A percentile compares a stretch with the other conserved stretches of the same genome.
Conservation (phyloP, 2,113 vertebrate species). For the Cephalopholis sonnerati region DNA sequence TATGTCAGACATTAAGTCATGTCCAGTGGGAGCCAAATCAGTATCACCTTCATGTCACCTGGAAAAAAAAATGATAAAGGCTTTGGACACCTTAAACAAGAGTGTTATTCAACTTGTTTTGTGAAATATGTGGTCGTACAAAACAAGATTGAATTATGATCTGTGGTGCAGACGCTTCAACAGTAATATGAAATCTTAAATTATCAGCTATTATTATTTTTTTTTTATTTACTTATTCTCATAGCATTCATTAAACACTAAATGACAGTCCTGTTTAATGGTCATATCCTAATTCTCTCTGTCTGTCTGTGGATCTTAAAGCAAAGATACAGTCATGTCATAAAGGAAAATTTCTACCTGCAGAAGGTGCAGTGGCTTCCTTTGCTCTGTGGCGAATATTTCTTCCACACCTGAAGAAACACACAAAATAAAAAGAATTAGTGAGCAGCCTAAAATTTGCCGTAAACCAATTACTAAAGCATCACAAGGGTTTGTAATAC, state of each 20-base stretch:
- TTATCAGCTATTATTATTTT: neutral
- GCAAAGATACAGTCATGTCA: neutral
- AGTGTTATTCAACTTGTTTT: conserved; percentile 35
- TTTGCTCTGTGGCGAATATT: neutral
- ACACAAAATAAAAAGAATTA: neutral
- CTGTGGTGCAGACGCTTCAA: neutral
- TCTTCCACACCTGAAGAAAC: conserved; percentile 7
- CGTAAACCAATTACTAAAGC: neutral
- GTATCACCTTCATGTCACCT: conserved; percentile 82
- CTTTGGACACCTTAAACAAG: conserved; percentile 49
- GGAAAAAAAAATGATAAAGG: conserved; percentile 59
- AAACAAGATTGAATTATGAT: conserved; percentile 34
- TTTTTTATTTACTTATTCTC: neutral
- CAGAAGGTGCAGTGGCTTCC: neutral
- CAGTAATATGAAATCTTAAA: neutral
- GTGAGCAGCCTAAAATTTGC: neutral
- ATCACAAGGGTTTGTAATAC: neutral
- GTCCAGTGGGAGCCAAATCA: conserved; percentile 79
- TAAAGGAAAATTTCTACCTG: neutral
- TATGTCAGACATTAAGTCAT: conserved; percentile 84
- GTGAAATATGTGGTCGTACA: conserved; percentile 26
- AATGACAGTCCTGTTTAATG: neutral
- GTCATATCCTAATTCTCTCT: neutral
- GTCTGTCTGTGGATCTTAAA: neutral
- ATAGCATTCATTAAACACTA: neutral